Base-by-base conservation (phyloP, 2,113 vertebrate species). In the Mirza zaza region DNA sequence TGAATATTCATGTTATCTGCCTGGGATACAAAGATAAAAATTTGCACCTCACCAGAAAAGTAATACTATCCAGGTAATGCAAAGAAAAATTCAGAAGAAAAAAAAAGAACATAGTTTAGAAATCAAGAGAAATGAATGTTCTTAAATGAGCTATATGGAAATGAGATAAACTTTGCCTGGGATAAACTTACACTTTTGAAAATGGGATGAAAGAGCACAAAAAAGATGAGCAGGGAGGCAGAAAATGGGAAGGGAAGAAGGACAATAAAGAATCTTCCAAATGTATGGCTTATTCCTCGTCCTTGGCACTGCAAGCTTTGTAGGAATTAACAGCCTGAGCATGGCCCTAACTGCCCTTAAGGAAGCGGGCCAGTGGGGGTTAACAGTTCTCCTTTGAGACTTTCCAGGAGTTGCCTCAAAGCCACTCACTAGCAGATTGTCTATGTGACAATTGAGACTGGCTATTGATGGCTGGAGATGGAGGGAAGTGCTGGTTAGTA, bases 321-420 rank as follows among this genome's bases (percentile, higher is more conserved):
- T 77, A 34, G 5, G 39, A 80, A 70, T 61, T 42, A 70, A 81
- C 57, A 50, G 32, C 9, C 39, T 59, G 63, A 87, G 42, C 34
- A 77, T 6, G 29, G 39, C 50, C 20, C 63, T 68, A 67, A 50
- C 55, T 87, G 93, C 55, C 76, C 89, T 29, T 73, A 67, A 91
- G 42, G 48, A 76, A 50, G 32, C 36, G 89, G 57, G 76, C 61
- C 88, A 93, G 45, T 45, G 65, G 85, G 87, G 79, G 55, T 45
- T 50, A 81, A 15, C 68, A 67, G 70, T 79, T 86, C 68, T 70
- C 87, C 63, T 89, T 52, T 63, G 75, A 95, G 83, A 80, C 71
- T 93, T 96, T 90, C 97, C 85, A 50, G 68, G 90, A 90, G 55
- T 88, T 61, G 65, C n/a, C 75, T 87, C 95, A 96, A 94, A 87